Percentiles rank a stretch among this genome's conserved stretches.
These are phyloP conservation scores for Dinocampus coccinellae DNA, from an alignment of 2,888 invertebrate species.

Conservation along the genomic window DNA sequence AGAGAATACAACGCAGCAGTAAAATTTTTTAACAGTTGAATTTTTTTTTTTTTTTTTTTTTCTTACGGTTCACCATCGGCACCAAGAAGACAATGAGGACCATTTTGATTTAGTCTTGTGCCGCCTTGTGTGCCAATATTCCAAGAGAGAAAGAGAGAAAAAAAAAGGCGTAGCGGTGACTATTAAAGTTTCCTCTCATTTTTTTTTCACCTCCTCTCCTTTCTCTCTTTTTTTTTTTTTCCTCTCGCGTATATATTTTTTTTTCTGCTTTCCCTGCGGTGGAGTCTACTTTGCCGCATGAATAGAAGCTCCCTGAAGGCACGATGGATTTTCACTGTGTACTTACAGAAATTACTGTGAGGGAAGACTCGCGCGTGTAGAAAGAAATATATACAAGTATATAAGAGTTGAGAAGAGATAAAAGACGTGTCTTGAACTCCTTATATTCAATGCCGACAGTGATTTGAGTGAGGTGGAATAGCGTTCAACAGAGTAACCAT, in stretches of 20 bases:
- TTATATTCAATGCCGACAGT: constrained; percentile 61
- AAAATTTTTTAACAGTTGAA: background rate
- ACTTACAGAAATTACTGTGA: constrained; percentile 67
- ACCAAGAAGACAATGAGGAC: background rate
- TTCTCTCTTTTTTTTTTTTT: too few relatives aligned
- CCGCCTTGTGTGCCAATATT: background rate
- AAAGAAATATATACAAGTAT: background rate
- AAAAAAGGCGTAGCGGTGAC: constrained; percentile 33
- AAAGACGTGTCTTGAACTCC: constrained; percentile 29
- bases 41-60: background rate
- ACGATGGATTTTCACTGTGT: constrained; percentile 61
- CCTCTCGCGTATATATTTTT: too few relatives aligned
- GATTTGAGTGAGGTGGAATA: constrained; percentile 53
- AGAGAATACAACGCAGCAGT: background rate
- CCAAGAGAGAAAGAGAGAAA: too few relatives aligned
- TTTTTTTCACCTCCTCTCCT: background rate
- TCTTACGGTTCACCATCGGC: background rate
- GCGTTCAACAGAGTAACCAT: constrained; percentile 47
- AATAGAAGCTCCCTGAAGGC: constrained; percentile 36
- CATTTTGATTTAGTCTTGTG: background rate
- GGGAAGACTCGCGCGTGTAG: constrained; percentile 57
- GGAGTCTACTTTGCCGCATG: constrained; percentile 18
- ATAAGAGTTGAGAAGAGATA: background rate
- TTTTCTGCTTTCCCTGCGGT: constrained; percentile 27
- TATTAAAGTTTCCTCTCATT: constrained; percentile 43